These are phyloP conservation scores for Sprattus sprattus DNA, from an alignment of 2,113 vertebrate genomes.

Conservation along the genomic window DNA sequence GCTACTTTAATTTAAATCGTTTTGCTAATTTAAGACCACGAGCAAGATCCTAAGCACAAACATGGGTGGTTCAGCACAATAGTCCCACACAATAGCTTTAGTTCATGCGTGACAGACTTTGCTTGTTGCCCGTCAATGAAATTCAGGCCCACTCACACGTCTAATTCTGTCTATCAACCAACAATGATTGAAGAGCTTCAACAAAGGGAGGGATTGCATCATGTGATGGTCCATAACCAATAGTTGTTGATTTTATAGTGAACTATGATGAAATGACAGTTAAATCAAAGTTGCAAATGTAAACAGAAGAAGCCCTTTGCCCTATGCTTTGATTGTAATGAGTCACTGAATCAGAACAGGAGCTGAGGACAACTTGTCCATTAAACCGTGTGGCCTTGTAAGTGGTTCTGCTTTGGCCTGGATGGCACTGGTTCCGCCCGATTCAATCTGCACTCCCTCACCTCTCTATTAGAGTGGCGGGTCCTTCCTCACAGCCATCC, in stretches of 20 bases:
- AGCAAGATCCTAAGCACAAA: too few relatives aligned
- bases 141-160: background rate
- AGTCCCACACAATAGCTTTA: too few relatives aligned
- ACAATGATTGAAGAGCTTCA: background rate
- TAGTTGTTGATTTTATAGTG: too few relatives aligned
- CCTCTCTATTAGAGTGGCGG: background rate
- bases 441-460: conserved; percentile 1
- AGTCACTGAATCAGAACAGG: background rate
- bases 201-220: background rate
- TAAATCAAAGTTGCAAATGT: too few relatives aligned
- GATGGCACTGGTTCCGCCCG: background rate
- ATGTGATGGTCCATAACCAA: too few relatives aligned
- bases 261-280: too few relatives aligned
- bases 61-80: too few relatives aligned
- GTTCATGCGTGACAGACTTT: too few relatives aligned
- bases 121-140: too few relatives aligned
- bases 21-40: too few relatives aligned
- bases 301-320: background rate
- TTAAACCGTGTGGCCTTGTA: background rate
- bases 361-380: background rate
- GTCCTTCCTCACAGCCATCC: background rate
- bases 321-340: background rate
- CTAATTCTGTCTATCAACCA: background rate
- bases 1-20: too few relatives aligned
- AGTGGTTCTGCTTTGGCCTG: conserved; percentile 7